Conservation (phyloP, 2,113 vertebrate species). For the Rattus norvegicus region GRCr8 NC_086031.1:48877501-48878000, state of each 20-base stretch:
- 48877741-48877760: neutral
- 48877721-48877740: neutral
- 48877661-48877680: neutral
- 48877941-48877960: neutral
- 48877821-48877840: neutral
- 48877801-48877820: neutral
- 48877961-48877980: neutral
- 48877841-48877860: neutral
- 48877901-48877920: neutral
- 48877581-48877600: neutral
- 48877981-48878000: neutral
- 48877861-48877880: neutral
- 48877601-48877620: neutral
- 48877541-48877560: neutral
- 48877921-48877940: neutral
- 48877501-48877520: neutral
- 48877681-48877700: neutral
- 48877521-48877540: neutral
- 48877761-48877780: neutral
- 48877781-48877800: neutral
- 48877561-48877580: neutral
- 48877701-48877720: neutral
- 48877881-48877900: neutral
- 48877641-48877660: neutral
- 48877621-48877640: neutral